Base-by-base conservation (phyloP, 2,888 invertebrate species). In the Capitulum mitella region DNA sequence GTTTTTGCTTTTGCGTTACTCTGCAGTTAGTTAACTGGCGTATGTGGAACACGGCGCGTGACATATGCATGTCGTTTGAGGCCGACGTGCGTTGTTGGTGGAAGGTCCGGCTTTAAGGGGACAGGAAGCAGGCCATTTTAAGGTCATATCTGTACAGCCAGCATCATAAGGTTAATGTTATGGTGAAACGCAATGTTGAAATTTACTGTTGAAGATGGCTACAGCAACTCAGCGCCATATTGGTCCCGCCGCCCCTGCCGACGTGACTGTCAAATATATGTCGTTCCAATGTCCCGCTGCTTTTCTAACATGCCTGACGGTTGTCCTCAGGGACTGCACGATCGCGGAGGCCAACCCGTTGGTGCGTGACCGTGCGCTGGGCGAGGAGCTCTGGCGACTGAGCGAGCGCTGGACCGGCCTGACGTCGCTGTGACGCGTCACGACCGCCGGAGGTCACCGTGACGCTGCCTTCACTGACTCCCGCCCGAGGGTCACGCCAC, bases 341-440 rank as follows among this genome's bases (percentile, higher is more conserved):
- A 70, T 70, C 34, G 70, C 22, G 37, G 70, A 70, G 22, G 34
- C 70, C 37, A 70, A 37, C 29, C 70, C 70, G 0, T 37, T 70
- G 70, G 70, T 70, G 3, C 70, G 70, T 8, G 70, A 70, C 37
- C n/a, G 37, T 5, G 70, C 34, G 22, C 37, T 70, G 1, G 70
- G 37, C 1, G 22, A 70, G 8, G 70, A 70, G 22, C 70, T 70
- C 37, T 70, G 70, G 70, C 70, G 70, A 3, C 37, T 37, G 22
- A 70, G 70, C 37, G 70, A 70, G 34, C 70, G 70, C 37, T 70
- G 70, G 70, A 70, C 70, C 22, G 70, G 70, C 10, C 70, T 70
- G 34, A 70, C 16, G 16, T 37, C 70, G 10, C 37, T 70, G 6
- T 70, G 54, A 54, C 54, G 26, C 22, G 19, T 19, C 51, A 19